A percentile compares a stretch with the other conserved stretches of the same genome.
Conservation (phyloP, 1,140 invertebrate genomes). For the Calephelis nemesis region DNA sequence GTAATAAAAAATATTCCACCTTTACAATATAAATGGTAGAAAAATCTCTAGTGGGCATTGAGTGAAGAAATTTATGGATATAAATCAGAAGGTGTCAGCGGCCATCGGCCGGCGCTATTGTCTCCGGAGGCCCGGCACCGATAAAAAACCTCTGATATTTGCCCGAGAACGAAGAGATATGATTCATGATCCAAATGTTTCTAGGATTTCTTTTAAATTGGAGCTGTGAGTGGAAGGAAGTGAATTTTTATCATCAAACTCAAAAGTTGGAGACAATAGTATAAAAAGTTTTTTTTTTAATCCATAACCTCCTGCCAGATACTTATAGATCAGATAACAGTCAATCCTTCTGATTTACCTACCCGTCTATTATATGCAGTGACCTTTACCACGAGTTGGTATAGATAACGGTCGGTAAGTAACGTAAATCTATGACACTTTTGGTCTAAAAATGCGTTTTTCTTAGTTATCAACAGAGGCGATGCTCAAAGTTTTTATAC, state of each 20-base stretch:
- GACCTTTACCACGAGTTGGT: no score
- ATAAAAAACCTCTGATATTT: neutral
- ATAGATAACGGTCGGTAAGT: no score
- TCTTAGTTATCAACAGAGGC: no score
- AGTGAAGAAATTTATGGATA: conserved; percentile 10
- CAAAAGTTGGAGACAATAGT: no score
- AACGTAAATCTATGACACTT: no score
- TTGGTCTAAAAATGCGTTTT: no score
- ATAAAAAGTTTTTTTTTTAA: no score
- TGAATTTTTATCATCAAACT: neutral
- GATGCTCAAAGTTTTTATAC: no score
- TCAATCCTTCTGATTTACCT: no score
- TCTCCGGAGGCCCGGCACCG: neutral
- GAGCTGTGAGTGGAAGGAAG: neutral
- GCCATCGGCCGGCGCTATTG: conserved; percentile 5
- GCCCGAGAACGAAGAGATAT: neutral
- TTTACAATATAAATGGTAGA: conserved; percentile 13
- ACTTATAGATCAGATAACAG: no score
- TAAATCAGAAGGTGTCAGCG: conserved; percentile 12
- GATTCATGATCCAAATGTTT: neutral
- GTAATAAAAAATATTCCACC: conserved; percentile 5
- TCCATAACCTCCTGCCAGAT: no score
- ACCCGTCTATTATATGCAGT: no score
- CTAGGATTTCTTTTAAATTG: neutral
- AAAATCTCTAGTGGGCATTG: conserved; percentile 11